Evolutionary conservation across 2,113 vertebrate genomes (phyloP).

Genomic region (Anarrhichthys ocellatus): DNA sequence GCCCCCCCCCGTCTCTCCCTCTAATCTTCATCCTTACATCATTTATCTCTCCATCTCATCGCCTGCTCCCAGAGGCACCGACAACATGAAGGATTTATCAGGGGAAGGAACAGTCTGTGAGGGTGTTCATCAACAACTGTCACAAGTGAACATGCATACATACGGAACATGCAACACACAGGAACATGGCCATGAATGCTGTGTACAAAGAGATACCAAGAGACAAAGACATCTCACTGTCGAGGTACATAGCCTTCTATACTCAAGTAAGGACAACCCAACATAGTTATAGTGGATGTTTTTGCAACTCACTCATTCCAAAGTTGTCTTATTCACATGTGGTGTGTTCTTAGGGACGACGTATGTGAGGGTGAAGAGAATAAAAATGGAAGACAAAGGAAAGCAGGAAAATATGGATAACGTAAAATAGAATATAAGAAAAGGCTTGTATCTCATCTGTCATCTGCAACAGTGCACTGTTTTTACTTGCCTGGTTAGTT

Average conservation of each 20-base stretch:
- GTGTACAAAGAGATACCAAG: not conserved
- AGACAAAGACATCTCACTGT: not conserved
- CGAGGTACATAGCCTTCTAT: not conserved
- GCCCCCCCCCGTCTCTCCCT: not conserved
- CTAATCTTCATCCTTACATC: slow-evolving; percentile 50
- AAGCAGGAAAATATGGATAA: not conserved
- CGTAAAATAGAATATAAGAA: not conserved
- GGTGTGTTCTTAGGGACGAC: not conserved
- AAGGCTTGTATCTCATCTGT: not conserved
- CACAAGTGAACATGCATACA: not conserved
- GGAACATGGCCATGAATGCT: not conserved
- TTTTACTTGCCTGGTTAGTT: not conserved
- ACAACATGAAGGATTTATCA: slow-evolving; percentile 47
- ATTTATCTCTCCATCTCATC: slow-evolving; percentile 52
- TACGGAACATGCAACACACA: not conserved
- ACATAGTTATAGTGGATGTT: not conserved
- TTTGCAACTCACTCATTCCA: not conserved
- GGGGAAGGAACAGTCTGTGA: slow-evolving; percentile 26
- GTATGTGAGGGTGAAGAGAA: not conserved
- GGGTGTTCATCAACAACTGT: slow-evolving; percentile 14
- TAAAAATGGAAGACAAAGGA: not conserved
- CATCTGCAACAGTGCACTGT: not conserved
- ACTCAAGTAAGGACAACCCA: not conserved
- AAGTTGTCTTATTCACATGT: not conserved
- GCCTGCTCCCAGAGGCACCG: slow-evolving; percentile 28